Conservation (phyloP, 2,797 vertebrate species). For the Rhinophrynus dorsalis region DNA sequence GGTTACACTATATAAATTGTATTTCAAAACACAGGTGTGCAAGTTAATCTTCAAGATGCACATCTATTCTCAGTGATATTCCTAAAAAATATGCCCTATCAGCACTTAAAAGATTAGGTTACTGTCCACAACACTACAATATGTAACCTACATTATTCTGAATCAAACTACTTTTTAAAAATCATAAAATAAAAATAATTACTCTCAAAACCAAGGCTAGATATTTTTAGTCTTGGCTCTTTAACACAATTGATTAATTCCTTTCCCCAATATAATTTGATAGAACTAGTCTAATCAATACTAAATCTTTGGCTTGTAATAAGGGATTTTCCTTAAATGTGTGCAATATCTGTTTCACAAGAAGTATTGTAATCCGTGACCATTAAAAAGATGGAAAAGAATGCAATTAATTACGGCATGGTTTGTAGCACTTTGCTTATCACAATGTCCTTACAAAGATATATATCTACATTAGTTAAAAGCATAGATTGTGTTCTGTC, state of each 20-base stretch:
- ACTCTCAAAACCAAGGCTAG: neutral
- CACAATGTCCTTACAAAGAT: conserved; percentile 56
- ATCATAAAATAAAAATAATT: conserved; percentile 15
- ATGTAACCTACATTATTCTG: neutral
- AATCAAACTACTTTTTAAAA: neutral
- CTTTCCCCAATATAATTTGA: conserved; percentile 32
- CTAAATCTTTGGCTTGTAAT: conserved; percentile 24
- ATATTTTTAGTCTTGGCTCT: conserved; percentile 8
- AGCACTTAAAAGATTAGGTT: too few relatives aligned
- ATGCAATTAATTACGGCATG: conserved; percentile 50
- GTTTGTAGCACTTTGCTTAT: conserved; percentile 56
- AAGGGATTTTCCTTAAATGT: conserved; percentile 46
- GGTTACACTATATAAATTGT: too few relatives aligned
- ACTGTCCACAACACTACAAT: too few relatives aligned
- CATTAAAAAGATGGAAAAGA: conserved; percentile 47
- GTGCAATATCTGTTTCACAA: conserved; percentile 29
- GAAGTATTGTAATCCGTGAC: conserved; percentile 1
- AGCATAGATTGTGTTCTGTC: conserved; percentile 55
- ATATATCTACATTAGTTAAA: conserved; percentile 55
- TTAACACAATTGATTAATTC: too few relatives aligned
- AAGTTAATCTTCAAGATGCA: too few relatives aligned
- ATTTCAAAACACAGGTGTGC: too few relatives aligned
- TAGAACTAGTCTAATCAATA: conserved; percentile 30
- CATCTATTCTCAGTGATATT: too few relatives aligned
- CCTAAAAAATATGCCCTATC: too few relatives aligned